Conservation (phyloP, 2,797 vertebrate genomes). For the Okamejei kenojei region DNA sequence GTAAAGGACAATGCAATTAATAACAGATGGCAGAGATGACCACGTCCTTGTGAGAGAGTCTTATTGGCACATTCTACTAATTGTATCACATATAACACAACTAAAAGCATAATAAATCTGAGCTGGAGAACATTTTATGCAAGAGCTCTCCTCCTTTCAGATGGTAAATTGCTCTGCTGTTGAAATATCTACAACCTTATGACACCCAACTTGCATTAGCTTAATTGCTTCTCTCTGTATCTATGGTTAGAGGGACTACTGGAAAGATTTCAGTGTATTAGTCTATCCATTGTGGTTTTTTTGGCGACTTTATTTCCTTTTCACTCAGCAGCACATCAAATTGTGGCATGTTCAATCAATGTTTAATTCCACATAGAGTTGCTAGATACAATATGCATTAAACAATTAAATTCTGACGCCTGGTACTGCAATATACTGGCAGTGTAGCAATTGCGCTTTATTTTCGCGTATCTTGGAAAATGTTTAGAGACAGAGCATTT, state of each 20-base stretch:
- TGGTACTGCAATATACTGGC: background rate
- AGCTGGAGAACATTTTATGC: constrained; percentile 77
- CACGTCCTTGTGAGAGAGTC: constrained; percentile 82
- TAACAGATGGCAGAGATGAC: constrained; percentile 86
- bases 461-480: background rate
- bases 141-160: constrained; percentile 76
- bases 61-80: constrained; percentile 89
- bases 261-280: constrained; percentile 47
- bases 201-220: constrained; percentile 86
- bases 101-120: constrained; percentile 99
- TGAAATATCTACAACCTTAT: constrained; percentile 97
- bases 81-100: constrained; percentile 91
- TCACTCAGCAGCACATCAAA: constrained; percentile 42
- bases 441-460: background rate
- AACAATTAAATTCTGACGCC: background rate
- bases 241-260: constrained; percentile 42
- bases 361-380: constrained; percentile 34
- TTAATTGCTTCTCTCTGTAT: constrained; percentile 72
- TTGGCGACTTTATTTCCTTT: constrained; percentile 44
- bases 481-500: background rate
- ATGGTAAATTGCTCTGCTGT: constrained; percentile 88
- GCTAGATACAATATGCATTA: constrained; percentile 24
- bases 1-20: constrained; percentile 83
- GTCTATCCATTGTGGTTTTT: constrained; percentile 36
- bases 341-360: constrained; percentile 36